phyloP scores from a whole-genome alignment of 2,797 vertebrate genomes.

The Spheniscus humboldti region DNA sequence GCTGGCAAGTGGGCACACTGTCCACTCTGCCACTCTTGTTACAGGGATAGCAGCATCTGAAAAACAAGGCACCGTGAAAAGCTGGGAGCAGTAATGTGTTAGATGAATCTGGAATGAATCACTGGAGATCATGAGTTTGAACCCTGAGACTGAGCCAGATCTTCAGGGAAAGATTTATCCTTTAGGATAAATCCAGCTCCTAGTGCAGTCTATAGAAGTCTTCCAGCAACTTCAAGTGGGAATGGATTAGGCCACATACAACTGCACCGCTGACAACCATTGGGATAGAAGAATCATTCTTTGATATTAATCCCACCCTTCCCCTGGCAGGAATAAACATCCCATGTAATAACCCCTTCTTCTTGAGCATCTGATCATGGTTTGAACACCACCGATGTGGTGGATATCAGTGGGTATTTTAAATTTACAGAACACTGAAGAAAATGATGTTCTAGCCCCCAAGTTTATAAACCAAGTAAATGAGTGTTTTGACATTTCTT shows the following conservation, averaged over 20 bases:
- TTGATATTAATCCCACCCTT: not conserved
- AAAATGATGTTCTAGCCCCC: not conserved
- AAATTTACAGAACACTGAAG: not conserved
- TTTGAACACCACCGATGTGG: not conserved
- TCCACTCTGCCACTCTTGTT: not conserved
- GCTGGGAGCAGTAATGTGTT: not conserved
- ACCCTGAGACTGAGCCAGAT: not conserved
- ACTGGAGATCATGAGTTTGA: not conserved
- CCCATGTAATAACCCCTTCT: not conserved
- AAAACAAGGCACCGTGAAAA: not conserved
- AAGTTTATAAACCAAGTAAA: constrained; percentile 4
- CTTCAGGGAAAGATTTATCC: not conserved
- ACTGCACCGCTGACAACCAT: not conserved
- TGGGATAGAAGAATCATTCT: not conserved
- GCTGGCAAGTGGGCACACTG: not conserved
- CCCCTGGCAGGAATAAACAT: not conserved
- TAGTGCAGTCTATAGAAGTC: not conserved
- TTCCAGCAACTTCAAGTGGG: not conserved
- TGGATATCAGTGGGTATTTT: not conserved
- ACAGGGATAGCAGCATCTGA: not conserved
- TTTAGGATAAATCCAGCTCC: not conserved
- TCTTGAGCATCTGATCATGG: not conserved
- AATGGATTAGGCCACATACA: not conserved
- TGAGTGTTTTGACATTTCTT: not conserved
- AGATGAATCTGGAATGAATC: not conserved